These are phyloP conservation scores for Chloromyia formosa DNA, from an alignment of 2,888 invertebrate species.

Conservation along the genomic window DNA sequence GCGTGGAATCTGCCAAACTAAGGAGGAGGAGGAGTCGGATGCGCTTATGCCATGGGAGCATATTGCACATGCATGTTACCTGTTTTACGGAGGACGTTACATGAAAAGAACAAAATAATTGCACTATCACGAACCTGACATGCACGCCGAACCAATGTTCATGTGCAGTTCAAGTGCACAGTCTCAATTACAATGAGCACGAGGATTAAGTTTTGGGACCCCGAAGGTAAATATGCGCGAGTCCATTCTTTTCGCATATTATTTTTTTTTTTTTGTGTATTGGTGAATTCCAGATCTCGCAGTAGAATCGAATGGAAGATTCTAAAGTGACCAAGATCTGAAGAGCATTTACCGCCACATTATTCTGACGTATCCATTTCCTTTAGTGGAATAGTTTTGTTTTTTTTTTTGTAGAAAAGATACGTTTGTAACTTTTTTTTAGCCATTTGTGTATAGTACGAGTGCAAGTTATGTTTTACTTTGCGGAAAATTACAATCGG, in stretches of 20 bases:
- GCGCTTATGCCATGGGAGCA: not conserved
- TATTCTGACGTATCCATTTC: not conserved
- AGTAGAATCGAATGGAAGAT: not conserved
- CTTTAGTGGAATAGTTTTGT: not conserved
- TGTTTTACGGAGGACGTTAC: constrained; percentile 8
- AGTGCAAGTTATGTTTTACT: too few relatives aligned
- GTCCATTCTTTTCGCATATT: not conserved
- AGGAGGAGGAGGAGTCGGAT: too few relatives aligned
- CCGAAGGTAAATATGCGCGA: constrained; percentile 14
- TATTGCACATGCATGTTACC: constrained; percentile 37
- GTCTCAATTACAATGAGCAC: constrained; percentile 20
- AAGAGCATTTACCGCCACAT: not conserved
- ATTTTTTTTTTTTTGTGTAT: not conserved
- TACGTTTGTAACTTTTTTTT: too few relatives aligned
- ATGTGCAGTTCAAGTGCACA: constrained; percentile 3
- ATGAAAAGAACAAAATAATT: constrained; percentile 32
- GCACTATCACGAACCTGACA: constrained; percentile 36
- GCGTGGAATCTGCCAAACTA: too few relatives aligned
- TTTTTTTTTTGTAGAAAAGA: too few relatives aligned
- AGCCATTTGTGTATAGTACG: too few relatives aligned
- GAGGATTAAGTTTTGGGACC: constrained; percentile 28
- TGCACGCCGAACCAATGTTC: constrained; percentile 23
- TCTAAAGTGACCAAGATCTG: not conserved
- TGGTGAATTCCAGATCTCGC: not conserved
- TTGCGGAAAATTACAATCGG: too few relatives aligned